These are phyloP conservation scores for Hydrozoanthus gracilis DNA, from an alignment of 92 coral and sea anemone species.

Conservation along the genomic window DNA sequence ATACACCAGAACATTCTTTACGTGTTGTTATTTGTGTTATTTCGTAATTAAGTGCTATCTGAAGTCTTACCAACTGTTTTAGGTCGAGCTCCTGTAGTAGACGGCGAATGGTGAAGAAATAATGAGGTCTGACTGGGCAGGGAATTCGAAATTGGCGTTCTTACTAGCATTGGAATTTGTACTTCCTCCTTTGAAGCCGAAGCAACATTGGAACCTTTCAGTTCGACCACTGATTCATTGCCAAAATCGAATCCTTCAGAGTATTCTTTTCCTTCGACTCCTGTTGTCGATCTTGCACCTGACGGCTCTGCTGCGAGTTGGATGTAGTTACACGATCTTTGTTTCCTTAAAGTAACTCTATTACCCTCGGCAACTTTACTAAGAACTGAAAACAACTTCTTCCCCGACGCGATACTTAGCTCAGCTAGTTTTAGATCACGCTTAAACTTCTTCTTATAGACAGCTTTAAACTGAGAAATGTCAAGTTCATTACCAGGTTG, in stretches of 20 bases:
- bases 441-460: slow-evolving; percentile 43
- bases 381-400: slow-evolving; percentile 11
- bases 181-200: background rate
- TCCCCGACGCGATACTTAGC: background rate
- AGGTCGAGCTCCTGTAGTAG: background rate
- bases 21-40: too few species aligned
- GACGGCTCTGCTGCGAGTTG: background rate
- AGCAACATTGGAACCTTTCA: background rate
- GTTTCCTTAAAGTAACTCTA: slow-evolving; percentile 4
- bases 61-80: background rate
- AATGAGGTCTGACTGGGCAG: background rate
- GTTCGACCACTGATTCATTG: background rate
- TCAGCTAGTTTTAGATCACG: slow-evolving; percentile 10
- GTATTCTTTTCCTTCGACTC: background rate
- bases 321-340: slow-evolving; percentile 25
- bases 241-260: background rate
- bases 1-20: too few species aligned
- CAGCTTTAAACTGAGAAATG: slow-evolving; percentile 15
- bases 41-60: background rate
- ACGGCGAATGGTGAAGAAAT: background rate
- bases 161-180: background rate
- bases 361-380: slow-evolving; percentile 25
- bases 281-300: background rate
- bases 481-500: slow-evolving; percentile 35
- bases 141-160: background rate